These are phyloP conservation scores for Noctua comes DNA, from an alignment of 2,888 invertebrate species.

Conservation along the genomic window DNA sequence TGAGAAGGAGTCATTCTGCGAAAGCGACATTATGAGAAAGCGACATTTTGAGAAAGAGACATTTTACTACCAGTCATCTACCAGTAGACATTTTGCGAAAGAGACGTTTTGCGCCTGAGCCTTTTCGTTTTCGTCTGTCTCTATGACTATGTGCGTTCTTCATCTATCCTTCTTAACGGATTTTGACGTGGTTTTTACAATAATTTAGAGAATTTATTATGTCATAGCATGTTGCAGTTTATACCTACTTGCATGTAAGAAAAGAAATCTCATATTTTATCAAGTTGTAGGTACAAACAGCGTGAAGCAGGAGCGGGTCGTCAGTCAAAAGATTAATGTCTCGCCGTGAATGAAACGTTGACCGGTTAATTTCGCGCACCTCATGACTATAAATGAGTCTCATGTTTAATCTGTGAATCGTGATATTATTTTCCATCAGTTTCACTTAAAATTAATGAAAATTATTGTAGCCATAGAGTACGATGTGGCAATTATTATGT, in stretches of 20 bases:
- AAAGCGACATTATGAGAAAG: no score
- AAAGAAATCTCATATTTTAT: not conserved
- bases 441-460: slow-evolving; percentile 12
- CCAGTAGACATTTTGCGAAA: no score
- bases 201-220: not conserved
- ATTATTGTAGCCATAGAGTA: slow-evolving; percentile 9
- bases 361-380: slow-evolving; percentile 3
- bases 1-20: no score
- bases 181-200: not conserved
- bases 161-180: not conserved
- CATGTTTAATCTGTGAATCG: slow-evolving; percentile 13
- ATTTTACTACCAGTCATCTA: no score
- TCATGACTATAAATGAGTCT: slow-evolving; percentile 8
- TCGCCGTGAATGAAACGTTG: not conserved
- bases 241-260: not conserved
- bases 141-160: not conserved
- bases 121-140: not conserved
- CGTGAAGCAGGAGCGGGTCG: not conserved
- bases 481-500: slow-evolving; percentile 14
- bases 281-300: not conserved
- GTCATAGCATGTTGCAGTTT: no score
- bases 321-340: not conserved
- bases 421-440: slow-evolving; percentile 10
- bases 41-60: no score
- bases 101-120: no score